Evolutionary conservation across 2,113 vertebrate species (phyloP).

Genomic region (Oophaga pumilio): DNA sequence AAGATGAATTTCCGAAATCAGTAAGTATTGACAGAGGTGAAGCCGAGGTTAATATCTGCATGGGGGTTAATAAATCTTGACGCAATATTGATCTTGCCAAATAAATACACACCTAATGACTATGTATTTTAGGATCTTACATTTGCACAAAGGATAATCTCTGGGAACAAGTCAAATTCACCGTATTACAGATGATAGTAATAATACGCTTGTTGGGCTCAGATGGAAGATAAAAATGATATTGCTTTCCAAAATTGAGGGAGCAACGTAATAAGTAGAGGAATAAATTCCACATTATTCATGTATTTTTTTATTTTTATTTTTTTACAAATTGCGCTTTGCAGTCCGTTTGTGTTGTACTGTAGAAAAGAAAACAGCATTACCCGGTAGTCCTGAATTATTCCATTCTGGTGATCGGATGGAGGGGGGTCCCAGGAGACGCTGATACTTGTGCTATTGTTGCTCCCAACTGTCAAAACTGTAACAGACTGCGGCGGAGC

Average conservation of each 20-base stretch:
- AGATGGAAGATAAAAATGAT: conserved; percentile 23
- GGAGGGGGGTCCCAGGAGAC: conserved; percentile 98
- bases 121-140: conserved; percentile 30
- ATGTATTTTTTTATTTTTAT: not conserved
- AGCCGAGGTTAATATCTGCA: conserved; percentile 66
- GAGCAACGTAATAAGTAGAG: not conserved
- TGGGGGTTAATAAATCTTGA: conserved; percentile 67
- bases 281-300: conserved; percentile 24
- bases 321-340: not conserved
- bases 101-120: conserved; percentile 35
- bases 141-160: conserved; percentile 35
- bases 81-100: conserved; percentile 64
- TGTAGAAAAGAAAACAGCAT: conserved; percentile 31
- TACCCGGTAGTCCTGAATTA: conserved; percentile 98
- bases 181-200: conserved; percentile 39
- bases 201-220: not conserved
- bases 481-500: conserved; percentile 97
- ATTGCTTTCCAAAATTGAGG: conserved; percentile 19
- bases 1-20: conserved; percentile 67
- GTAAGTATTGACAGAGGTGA: conserved; percentile 67
- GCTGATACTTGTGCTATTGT: conserved; percentile 98
- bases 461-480: conserved; percentile 90
- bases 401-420: conserved; percentile 93
- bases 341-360: not conserved
- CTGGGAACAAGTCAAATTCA: conserved; percentile 19